Conservation (phyloP, 2,888 invertebrate species). For the Gisinianus flammeolus region DNA sequence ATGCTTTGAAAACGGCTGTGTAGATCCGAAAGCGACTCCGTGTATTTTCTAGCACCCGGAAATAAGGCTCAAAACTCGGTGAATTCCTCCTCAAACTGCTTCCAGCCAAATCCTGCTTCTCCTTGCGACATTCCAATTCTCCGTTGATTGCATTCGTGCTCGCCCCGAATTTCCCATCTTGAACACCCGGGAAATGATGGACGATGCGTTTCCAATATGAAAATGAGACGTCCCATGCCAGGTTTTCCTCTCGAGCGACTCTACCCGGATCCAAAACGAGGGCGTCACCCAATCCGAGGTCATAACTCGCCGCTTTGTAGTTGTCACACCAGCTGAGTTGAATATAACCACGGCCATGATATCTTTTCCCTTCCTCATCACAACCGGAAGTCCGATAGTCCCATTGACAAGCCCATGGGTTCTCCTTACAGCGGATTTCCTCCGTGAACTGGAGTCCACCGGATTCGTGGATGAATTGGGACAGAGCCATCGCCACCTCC, state of each 20-base stretch:
- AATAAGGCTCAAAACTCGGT: not conserved
- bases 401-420: not conserved
- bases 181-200: not conserved
- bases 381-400: slow-evolving; percentile 3
- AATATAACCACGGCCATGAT: slow-evolving; percentile 32
- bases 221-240: slow-evolving; percentile 23
- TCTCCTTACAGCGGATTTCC: not conserved
- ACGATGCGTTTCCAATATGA: slow-evolving; percentile 37
- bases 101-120: slow-evolving; percentile 25
- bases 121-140: slow-evolving; percentile 32
- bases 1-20: not conserved
- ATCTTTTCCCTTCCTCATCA: not conserved
- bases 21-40: not conserved
- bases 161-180: slow-evolving; percentile 27
- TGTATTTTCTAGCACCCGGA: too few relatives aligned
- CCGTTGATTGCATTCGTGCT: slow-evolving; percentile 46
- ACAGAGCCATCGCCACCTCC: slow-evolving; percentile 37
- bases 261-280: slow-evolving; percentile 32
- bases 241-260: slow-evolving; percentile 19
- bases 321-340: slow-evolving; percentile 27
- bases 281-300: slow-evolving; percentile 19
- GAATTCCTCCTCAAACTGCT: not conserved
- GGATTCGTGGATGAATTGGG: slow-evolving; percentile 35
- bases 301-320: slow-evolving; percentile 29
- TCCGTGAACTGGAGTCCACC: slow-evolving; percentile 6